Evolutionary conservation across 92 coral and sea anemone genomes (phyloP).

Genomic region (Siderastrea radians): DNA sequence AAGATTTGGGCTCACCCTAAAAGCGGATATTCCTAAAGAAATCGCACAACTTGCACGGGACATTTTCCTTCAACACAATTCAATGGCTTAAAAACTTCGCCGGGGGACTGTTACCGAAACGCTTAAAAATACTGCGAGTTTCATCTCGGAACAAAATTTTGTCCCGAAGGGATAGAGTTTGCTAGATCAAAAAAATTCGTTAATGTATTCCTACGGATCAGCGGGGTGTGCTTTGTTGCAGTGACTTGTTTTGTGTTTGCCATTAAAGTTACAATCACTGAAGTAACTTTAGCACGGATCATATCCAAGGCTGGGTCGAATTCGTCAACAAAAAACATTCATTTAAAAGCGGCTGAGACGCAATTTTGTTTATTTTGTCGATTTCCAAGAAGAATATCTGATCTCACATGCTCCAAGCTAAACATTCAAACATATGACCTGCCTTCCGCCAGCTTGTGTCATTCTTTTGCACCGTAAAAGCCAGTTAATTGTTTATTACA

Average conservation of each 20-base stretch:
- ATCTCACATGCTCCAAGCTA: slow-evolving; percentile 30
- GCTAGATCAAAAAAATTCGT: slow-evolving; percentile 4
- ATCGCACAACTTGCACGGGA: neutral
- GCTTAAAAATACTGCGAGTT: neutral
- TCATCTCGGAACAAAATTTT: neutral
- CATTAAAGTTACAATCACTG: neutral
- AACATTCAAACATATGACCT: slow-evolving; percentile 4
- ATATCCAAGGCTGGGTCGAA: neutral
- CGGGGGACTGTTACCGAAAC: neutral
- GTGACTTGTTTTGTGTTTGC: neutral
- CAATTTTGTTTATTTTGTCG: slow-evolving; percentile 15
- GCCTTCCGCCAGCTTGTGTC: neutral
- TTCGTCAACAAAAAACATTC: neutral
- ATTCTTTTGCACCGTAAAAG: no score
- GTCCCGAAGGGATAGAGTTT: neutral
- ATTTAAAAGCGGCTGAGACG: neutral
- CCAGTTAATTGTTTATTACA: slow-evolving; percentile 4
- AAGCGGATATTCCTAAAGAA: neutral
- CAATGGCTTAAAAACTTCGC: neutral
- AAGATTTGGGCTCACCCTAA: slow-evolving; percentile 36
- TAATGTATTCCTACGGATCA: slow-evolving; percentile 43
- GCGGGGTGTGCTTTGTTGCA: slow-evolving; percentile 15
- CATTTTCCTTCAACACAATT: neutral
- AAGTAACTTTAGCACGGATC: neutral
- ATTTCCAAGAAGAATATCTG: neutral